phyloP scores from a whole-genome alignment of 2,888 invertebrate species.

The Clusia tigrina region DNA sequence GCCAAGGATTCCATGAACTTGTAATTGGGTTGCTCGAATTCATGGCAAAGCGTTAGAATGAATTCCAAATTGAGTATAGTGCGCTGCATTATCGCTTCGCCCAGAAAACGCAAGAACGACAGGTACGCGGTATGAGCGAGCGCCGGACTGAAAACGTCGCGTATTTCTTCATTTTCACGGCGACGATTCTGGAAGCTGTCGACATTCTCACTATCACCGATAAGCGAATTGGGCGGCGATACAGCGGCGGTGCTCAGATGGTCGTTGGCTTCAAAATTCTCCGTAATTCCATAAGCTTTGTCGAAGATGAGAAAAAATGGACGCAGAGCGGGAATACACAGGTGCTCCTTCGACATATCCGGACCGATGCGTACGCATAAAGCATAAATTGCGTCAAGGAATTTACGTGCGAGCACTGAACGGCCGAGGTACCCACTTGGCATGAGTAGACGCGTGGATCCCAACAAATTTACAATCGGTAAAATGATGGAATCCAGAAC shows the following conservation, averaged over 20 bases:
- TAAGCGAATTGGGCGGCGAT: slow-evolving; percentile 38
- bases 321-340: slow-evolving; percentile 75
- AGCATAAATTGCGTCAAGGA: slow-evolving; percentile 82
- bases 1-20: slow-evolving; percentile 35
- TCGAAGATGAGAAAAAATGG: slow-evolving; percentile 85
- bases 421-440: slow-evolving; percentile 82
- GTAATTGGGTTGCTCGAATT: slow-evolving; percentile 71
- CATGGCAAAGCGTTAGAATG: slow-evolving; percentile 78
- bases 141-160: slow-evolving; percentile 82
- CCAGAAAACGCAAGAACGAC: slow-evolving; percentile 77
- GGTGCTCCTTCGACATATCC: slow-evolving; percentile 78
- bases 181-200: slow-evolving; percentile 45
- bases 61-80: slow-evolving; percentile 80
- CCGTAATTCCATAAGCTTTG: slow-evolving; percentile 67
- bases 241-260: slow-evolving; percentile 49
- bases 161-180: slow-evolving; percentile 78
- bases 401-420: slow-evolving; percentile 79
- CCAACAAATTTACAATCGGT: slow-evolving; percentile 81
- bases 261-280: slow-evolving; percentile 45
- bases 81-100: slow-evolving; percentile 74
- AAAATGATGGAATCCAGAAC: slow-evolving; percentile 84
- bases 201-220: slow-evolving; percentile 35
- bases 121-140: slow-evolving; percentile 85
- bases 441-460: slow-evolving; percentile 81
- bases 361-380: slow-evolving; percentile 79